phyloP scores from a whole-genome alignment of 2,113 vertebrate genomes.

The Colaptes auratus region DNA sequence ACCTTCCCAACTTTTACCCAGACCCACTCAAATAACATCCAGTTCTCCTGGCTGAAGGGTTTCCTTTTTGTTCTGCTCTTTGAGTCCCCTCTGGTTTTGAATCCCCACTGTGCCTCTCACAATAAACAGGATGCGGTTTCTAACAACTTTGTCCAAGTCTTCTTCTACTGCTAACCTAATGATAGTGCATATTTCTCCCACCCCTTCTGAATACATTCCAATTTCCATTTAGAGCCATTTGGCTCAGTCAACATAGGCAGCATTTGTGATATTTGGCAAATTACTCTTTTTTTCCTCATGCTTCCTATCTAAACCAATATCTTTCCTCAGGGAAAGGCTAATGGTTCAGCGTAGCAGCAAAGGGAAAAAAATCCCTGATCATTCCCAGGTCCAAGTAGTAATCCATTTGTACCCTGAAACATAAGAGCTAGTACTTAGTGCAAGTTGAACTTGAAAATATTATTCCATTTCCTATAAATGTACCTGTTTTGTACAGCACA shows the following conservation, averaged over 20 bases:
- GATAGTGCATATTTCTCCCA: not conserved
- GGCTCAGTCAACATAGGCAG: not conserved
- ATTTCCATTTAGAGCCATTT: slow-evolving; percentile 33
- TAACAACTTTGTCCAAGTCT: not conserved
- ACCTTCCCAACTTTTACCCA: fast-evolving
- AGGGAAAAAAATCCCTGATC: not conserved
- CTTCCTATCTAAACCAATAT: slow-evolving; percentile 30
- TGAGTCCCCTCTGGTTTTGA: not conserved
- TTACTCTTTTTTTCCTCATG: not conserved
- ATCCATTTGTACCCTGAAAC: slow-evolving; percentile 8
- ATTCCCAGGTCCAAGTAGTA: not conserved
- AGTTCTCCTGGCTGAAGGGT: not conserved
- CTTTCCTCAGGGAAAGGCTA: slow-evolving; percentile 26
- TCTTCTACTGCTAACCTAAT: not conserved
- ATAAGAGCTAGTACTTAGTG: not conserved
- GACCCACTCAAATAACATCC: fast-evolving
- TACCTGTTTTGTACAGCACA: not conserved
- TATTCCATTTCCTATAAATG: not conserved
- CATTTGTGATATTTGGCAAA: slow-evolving; percentile 59
- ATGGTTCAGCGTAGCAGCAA: not conserved
- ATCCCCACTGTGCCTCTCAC: not conserved
- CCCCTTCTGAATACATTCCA: not conserved
- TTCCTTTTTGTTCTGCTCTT: not conserved
- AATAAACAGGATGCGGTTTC: not conserved
- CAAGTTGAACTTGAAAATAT: not conserved